Conservation (phyloP, 2,797 vertebrate genomes). For the Erpetoichthys calabaricus region DNA sequence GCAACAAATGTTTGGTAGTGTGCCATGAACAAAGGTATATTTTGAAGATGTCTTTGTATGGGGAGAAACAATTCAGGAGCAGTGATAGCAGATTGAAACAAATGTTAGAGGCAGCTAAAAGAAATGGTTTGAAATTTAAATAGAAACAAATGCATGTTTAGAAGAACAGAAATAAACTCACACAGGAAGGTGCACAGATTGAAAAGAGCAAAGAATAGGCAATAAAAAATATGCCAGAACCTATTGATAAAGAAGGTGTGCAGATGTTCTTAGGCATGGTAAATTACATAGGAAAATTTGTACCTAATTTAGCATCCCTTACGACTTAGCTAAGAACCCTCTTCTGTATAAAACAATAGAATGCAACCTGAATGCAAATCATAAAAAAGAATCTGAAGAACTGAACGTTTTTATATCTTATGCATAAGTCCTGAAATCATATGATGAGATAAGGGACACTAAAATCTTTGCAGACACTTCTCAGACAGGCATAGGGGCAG, state of each 20-base stretch:
- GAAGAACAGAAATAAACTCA: neutral
- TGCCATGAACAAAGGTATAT: neutral
- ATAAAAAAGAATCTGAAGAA: conserved; percentile 1
- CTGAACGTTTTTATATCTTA: neutral
- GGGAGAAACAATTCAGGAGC: neutral
- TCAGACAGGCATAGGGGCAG: no score
- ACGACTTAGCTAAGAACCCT: neutral
- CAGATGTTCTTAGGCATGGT: conserved; percentile 2
- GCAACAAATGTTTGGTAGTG: neutral
- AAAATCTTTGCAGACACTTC: no score
- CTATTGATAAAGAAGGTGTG: neutral
- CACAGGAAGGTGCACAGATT: neutral
- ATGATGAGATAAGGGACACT: no score
- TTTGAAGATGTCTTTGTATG: neutral
- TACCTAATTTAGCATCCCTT: neutral
- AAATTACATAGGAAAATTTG: neutral
- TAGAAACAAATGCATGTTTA: neutral
- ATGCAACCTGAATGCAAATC: neutral
- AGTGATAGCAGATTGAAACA: neutral
- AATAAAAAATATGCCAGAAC: neutral
- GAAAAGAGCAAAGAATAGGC: neutral
- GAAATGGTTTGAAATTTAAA: neutral
- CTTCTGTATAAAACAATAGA: neutral
- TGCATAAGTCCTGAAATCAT: no score
- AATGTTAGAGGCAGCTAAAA: neutral